phyloP scores from a whole-genome alignment of 2,797 vertebrate genomes.

The Vultur gryphus region DNA sequence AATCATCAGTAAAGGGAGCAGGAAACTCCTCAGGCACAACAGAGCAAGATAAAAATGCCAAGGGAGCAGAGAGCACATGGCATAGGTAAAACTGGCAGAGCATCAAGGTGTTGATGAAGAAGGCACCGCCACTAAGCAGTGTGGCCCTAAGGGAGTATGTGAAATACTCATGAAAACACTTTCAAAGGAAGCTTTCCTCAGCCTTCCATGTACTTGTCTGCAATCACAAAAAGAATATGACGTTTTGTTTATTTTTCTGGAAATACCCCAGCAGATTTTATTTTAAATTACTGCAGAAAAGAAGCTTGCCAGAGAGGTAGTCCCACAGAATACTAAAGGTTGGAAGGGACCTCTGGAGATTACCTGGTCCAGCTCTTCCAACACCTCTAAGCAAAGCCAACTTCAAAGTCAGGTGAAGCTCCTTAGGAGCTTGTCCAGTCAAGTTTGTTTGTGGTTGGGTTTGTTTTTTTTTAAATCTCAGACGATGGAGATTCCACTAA shows the following conservation, averaged over 20 bases:
- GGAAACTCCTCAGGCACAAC: slow-evolving; percentile 21
- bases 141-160: neutral
- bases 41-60: slow-evolving; percentile 14
- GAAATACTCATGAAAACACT: neutral
- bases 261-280: neutral
- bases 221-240: neutral
- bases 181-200: neutral
- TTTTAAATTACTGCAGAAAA: neutral
- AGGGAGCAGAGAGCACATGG: neutral
- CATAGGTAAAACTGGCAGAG: slow-evolving; percentile 8
- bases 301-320: neutral
- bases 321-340: neutral
- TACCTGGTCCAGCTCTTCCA: neutral
- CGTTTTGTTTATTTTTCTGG: neutral
- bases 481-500: neutral
- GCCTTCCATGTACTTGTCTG: neutral
- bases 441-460: neutral
- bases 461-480: neutral
- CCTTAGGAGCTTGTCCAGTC: neutral
- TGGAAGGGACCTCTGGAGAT: neutral
- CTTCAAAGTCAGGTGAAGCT: neutral
- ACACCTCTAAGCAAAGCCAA: neutral
- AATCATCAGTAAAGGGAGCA: neutral
- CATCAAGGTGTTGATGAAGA: slow-evolving; percentile 3
- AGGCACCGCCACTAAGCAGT: neutral